Percentiles rank a stretch among this genome's conserved stretches.
Conservation (phyloP, 2,888 invertebrate genomes). For the Ectemnius continuus region DNA sequence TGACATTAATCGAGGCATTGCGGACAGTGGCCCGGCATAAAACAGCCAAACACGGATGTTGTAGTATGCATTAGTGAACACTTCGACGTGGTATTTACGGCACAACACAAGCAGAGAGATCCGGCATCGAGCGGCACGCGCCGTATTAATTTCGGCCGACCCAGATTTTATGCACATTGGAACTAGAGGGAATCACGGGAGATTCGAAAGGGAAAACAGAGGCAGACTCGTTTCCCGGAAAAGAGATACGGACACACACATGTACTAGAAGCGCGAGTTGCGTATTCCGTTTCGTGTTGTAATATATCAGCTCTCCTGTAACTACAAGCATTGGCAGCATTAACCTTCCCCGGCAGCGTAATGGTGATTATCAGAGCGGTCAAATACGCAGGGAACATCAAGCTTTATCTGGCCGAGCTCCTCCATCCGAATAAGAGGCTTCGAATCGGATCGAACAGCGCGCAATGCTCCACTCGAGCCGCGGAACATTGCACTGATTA, state of each 20-base stretch:
- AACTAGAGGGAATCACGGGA: neutral
- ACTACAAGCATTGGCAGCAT: neutral
- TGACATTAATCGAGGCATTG: conserved; percentile 21
- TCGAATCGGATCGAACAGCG: conserved; percentile 23
- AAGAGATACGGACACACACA: neutral
- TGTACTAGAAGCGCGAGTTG: neutral
- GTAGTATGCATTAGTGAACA: too few relatives aligned
- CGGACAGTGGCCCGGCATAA: conserved; percentile 1
- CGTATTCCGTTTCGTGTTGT: neutral
- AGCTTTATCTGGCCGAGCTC: neutral
- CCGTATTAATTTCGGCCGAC: neutral
- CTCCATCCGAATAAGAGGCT: conserved; percentile 2
- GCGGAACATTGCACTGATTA: conserved; percentile 46
- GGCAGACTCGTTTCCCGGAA: neutral
- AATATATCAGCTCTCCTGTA: neutral
- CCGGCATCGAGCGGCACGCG: neutral
- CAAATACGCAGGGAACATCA: neutral
- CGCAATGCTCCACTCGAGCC: conserved; percentile 16
- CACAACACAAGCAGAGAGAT: too few relatives aligned
- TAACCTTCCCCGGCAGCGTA: neutral
- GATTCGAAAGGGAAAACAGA: neutral
- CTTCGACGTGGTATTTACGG: too few relatives aligned
- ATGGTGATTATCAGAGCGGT: neutral
- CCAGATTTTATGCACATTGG: neutral
- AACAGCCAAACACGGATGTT: too few relatives aligned